These are phyloP conservation scores for Hemaris fuciformis DNA, from an alignment of 2,888 invertebrate genomes.

Conservation along the genomic window DNA sequence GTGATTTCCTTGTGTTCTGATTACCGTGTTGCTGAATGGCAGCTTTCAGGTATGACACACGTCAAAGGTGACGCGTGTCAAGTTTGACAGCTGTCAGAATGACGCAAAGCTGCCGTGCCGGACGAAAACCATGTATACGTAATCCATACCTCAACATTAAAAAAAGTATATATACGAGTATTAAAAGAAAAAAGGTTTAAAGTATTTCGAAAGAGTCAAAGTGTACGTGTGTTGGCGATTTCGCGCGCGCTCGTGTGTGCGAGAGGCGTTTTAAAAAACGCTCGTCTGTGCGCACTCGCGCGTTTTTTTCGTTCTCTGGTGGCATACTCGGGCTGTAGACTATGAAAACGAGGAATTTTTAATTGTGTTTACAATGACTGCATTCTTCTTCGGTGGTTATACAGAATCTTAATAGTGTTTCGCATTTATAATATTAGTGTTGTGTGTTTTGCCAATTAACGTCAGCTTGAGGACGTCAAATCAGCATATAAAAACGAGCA, in stretches of 20 bases:
- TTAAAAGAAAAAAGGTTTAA: not conserved
- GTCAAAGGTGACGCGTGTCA: not conserved
- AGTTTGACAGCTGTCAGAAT: not conserved
- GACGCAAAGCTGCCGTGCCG: not conserved
- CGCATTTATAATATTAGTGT: no score
- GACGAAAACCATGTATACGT: slow-evolving; percentile 77
- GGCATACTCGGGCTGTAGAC: not conserved
- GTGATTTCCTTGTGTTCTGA: not conserved
- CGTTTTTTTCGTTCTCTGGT: not conserved
- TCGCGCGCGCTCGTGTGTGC: not conserved
- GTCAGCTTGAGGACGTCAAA: no score
- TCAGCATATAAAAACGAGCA: no score
- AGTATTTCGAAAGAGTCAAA: not conserved
- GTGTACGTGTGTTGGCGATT: slow-evolving; percentile 11
- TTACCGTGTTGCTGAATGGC: not conserved
- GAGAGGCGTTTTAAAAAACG: not conserved
- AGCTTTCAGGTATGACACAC: not conserved
- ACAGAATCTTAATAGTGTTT: no score
- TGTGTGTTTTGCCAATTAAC: no score
- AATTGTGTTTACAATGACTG: not conserved
- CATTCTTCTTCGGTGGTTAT: no score
- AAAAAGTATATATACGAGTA: slow-evolving; percentile 28
- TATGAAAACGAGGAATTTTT: no score
- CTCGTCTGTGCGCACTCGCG: not conserved
- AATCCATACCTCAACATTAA: slow-evolving; percentile 83